These are phyloP conservation scores for Drosophila micromelanica DNA, from an alignment of 1,140 invertebrate genomes.

Conservation along the genomic window DNA sequence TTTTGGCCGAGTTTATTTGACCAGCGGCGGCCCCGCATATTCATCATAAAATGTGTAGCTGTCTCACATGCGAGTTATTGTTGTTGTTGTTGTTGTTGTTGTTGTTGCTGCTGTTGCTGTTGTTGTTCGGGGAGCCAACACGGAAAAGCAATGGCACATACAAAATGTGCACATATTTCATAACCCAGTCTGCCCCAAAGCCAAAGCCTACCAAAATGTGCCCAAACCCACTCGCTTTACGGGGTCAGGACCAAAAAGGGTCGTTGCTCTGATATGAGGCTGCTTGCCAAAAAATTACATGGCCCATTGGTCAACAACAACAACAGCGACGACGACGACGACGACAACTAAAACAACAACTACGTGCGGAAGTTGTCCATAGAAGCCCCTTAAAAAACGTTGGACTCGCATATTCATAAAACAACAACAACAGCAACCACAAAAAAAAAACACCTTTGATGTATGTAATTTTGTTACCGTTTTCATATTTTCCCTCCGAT, in stretches of 20 bases:
- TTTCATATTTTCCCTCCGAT: conserved; percentile 55
- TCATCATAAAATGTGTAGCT: conserved; percentile 70
- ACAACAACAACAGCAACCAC: conserved; percentile 24
- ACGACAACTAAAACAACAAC: conserved; percentile 29
- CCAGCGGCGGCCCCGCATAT: conserved; percentile 62
- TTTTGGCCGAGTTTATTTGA: conserved; percentile 76
- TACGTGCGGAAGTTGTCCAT: conserved; percentile 12
- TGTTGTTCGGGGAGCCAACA: conserved; percentile 17
- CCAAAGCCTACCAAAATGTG: conserved; percentile 34
- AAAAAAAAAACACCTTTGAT: conserved; percentile 73
- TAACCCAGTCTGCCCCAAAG: conserved; percentile 31
- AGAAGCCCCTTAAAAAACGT: conserved; percentile 2
- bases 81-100: neutral
- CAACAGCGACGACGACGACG: conserved; percentile 25
- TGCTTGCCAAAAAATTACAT: conserved; percentile 82
- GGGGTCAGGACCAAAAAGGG: conserved; percentile 31
- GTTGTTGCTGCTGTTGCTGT: neutral
- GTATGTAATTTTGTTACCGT: conserved; percentile 81
- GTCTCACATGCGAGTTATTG: conserved; percentile 7
- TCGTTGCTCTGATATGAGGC: conserved; percentile 64
- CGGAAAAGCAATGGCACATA: conserved; percentile 68
- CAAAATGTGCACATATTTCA: conserved; percentile 62
- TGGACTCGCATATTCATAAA: conserved; percentile 68
- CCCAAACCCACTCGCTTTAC: neutral
- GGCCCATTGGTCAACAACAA: conserved; percentile 72